phyloP scores from a whole-genome alignment of 2,113 vertebrate genomes.

The Labrus mixtus region DNA sequence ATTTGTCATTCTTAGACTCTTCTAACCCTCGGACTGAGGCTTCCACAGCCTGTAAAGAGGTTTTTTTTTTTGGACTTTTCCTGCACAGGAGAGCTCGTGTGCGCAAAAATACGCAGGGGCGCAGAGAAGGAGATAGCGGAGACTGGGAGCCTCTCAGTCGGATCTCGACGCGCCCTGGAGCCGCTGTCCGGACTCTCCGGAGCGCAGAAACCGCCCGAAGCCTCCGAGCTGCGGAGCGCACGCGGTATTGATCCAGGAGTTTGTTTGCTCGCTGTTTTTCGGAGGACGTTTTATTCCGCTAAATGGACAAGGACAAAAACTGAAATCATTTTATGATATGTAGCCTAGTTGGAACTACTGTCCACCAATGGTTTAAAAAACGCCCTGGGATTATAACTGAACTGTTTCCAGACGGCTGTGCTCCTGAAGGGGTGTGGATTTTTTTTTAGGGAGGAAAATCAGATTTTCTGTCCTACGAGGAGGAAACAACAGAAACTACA shows the following conservation, averaged over 20 bases:
- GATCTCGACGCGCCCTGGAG: constrained; percentile 51
- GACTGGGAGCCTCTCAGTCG: constrained; percentile 13
- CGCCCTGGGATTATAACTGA: constrained; percentile 53
- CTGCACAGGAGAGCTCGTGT: constrained; percentile 31
- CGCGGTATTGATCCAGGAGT: constrained; percentile 44
- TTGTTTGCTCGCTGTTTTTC: constrained; percentile 20
- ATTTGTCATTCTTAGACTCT: constrained; percentile 12
- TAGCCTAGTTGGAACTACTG: constrained; percentile 29
- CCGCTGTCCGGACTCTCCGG: constrained; percentile 33
- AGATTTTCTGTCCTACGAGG: background rate
- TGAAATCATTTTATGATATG: constrained; percentile 40
- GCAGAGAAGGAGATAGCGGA: constrained; percentile 16
- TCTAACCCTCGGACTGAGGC: constrained; percentile 1
- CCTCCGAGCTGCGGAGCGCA: constrained; percentile 25
- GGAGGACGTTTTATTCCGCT: constrained; percentile 28
- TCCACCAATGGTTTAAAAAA: constrained; percentile 45
- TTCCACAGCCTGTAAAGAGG: background rate
- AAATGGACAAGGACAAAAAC: constrained; percentile 28
- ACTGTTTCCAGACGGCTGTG: constrained; percentile 10
- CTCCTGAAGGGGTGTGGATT: constrained; percentile 42
- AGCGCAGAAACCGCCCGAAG: constrained; percentile 21
- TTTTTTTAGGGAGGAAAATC: constrained; percentile 26
- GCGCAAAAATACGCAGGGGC: constrained; percentile 53
- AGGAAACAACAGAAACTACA: constrained; percentile 45
- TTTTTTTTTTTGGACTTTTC: constrained; percentile 9